Conservation (phyloP, 2,113 vertebrate species). For the Holacanthus passer region DNA sequence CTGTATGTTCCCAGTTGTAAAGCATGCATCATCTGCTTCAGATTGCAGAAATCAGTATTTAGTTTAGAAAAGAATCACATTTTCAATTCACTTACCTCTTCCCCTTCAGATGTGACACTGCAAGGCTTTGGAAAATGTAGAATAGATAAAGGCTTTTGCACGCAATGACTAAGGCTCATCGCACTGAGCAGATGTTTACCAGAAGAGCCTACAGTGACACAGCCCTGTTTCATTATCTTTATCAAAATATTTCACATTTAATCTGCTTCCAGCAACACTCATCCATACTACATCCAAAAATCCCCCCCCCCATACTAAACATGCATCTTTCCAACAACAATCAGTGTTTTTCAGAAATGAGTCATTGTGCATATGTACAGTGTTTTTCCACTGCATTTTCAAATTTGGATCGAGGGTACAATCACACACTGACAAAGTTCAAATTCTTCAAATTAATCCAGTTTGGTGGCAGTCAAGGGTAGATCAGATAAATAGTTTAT, state of each 20-base stretch:
- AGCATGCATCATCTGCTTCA: slow-evolving; percentile 63
- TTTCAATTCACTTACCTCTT: slow-evolving; percentile 39
- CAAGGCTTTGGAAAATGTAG: slow-evolving; percentile 42
- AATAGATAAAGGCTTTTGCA: slow-evolving; percentile 54
- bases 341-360: slow-evolving; percentile 42
- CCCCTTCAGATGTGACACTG: slow-evolving; percentile 36
- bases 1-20: slow-evolving; percentile 56
- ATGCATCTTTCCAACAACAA: slow-evolving; percentile 50
- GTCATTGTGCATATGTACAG: slow-evolving; percentile 34
- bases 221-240: slow-evolving; percentile 37
- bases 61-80: slow-evolving; percentile 24
- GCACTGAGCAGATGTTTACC: slow-evolving; percentile 48
- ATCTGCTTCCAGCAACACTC: slow-evolving; percentile 50
- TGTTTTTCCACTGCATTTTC: slow-evolving; percentile 33
- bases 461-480: slow-evolving; percentile 54
- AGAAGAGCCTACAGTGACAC: slow-evolving; percentile 28
- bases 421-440: slow-evolving; percentile 50
- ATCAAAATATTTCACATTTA: slow-evolving; percentile 63
- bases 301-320: slow-evolving; percentile 43
- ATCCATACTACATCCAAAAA: slow-evolving; percentile 46
- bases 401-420: slow-evolving; percentile 37
- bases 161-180: slow-evolving; percentile 34
- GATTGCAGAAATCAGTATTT: slow-evolving; percentile 42
- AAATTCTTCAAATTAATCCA: slow-evolving; percentile 51
- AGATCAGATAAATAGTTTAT: slow-evolving; percentile 51